phyloP scores from a whole-genome alignment of 2,888 invertebrate species.

The Volucella bombylans region DNA sequence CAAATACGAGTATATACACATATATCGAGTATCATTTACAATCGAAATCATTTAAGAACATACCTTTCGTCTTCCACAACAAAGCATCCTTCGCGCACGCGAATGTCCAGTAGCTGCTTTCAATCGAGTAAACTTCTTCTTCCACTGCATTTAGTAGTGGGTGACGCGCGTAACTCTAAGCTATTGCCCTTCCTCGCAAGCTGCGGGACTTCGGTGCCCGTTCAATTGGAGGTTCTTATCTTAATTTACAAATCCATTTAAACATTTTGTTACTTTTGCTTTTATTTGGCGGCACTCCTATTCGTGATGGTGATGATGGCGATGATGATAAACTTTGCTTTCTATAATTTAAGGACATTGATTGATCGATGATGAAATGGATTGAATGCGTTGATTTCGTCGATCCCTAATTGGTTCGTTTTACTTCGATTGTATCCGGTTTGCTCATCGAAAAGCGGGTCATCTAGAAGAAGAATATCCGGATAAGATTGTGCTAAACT shows the following conservation, averaged over 20 bases:
- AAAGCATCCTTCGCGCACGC: conserved; percentile 94
- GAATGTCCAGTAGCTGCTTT: conserved; percentile 89
- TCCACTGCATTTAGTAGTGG: conserved; percentile 89
- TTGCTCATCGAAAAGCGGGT: conserved; percentile 20
- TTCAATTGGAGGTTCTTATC: conserved; percentile 58
- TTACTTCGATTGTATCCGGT: conserved; percentile 35
- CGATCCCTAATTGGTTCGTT: conserved; percentile 19
- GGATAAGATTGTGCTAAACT: conserved; percentile 42
- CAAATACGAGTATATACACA: no score
- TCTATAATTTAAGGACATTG: conserved; percentile 44
- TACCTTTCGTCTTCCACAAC: conserved; percentile 97
- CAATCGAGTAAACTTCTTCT: conserved; percentile 91
- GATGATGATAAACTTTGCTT: conserved; percentile 14
- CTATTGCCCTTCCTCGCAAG: conserved; percentile 76
- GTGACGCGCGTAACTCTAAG: conserved; percentile 76
- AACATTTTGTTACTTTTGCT: conserved; percentile 44
- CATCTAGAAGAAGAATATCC: conserved; percentile 37
- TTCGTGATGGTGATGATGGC: conserved; percentile 18
- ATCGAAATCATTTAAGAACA: conserved; percentile 77
- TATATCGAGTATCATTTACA: no score
- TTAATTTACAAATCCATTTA: conserved; percentile 59
- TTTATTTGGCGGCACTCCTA: not conserved
- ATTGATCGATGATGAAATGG: conserved; percentile 38
- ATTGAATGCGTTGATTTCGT: conserved; percentile 24
- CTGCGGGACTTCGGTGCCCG: conserved; percentile 65